Percentiles rank a stretch among this genome's conserved stretches.
Evolutionary conservation across 2,888 invertebrate species (phyloP).

Genomic region (Electrophaes corylata): DNA sequence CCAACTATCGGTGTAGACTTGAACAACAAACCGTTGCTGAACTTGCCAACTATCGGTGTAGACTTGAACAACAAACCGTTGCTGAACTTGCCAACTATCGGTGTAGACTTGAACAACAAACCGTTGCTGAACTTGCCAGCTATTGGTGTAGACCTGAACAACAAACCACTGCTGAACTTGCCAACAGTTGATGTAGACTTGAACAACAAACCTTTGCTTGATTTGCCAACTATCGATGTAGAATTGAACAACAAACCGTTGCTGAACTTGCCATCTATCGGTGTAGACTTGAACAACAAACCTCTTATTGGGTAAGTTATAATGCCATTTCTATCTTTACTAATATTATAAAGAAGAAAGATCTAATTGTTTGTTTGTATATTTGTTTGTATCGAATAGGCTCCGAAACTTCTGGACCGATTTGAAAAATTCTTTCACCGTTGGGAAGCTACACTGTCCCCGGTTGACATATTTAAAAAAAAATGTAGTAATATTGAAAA

Average conservation of each 20-base stretch:
- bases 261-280: constrained; percentile 1
- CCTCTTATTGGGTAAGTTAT: neutral
- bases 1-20: constrained; percentile 1
- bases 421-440: too few species aligned
- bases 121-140: neutral
- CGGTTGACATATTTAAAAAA: too few species aligned
- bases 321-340: too few species aligned
- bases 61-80: neutral
- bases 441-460: too few species aligned
- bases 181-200: constrained; percentile 4
- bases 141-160: constrained; percentile 1
- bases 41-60: constrained; percentile 1
- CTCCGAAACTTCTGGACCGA: too few species aligned
- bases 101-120: neutral
- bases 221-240: neutral
- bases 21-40: neutral
- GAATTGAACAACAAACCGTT: neutral
- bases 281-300: too few species aligned
- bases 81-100: neutral
- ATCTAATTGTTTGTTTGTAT: too few species aligned
- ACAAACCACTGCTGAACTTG: neutral
- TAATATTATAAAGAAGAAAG: too few species aligned
- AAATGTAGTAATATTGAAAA: too few species aligned
- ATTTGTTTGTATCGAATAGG: too few species aligned
- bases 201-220: neutral